Percentiles rank a stretch among this genome's conserved stretches.
phyloP scores from a whole-genome alignment of 2,113 vertebrate genomes.

The Hoplias malabaricus region DNA sequence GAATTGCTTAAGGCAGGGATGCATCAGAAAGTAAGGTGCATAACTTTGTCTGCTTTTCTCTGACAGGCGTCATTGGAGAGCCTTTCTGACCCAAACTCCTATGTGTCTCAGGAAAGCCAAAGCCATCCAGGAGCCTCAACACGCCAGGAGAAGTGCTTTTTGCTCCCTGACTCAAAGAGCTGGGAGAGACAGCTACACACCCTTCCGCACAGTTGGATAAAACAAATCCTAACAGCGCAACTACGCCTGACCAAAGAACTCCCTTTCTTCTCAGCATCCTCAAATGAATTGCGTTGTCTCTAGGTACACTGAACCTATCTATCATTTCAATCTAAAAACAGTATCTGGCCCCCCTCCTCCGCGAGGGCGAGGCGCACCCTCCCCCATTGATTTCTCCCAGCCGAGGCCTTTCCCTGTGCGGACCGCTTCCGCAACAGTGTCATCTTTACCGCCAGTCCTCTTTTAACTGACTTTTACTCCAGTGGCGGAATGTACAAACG shows the following conservation, averaged over 20 bases:
- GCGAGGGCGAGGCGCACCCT: conserved; percentile 56
- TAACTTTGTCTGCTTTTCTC: conserved; percentile 20
- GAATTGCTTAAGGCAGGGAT: conserved; percentile 31
- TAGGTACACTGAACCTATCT: conserved; percentile 70
- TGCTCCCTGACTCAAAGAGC: conserved; percentile 71
- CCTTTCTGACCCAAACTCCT: conserved; percentile 67
- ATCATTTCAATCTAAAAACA: conserved; percentile 60
- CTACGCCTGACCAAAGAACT: conserved; percentile 74
- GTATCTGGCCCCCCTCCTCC: conserved; percentile 54
- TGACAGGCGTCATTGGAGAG: conserved; percentile 42
- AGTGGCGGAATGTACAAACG: conserved; percentile 68
- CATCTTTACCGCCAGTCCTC: conserved; percentile 69
- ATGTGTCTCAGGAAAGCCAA: conserved; percentile 69
- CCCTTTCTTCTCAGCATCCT: conserved; percentile 65
- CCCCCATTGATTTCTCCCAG: conserved; percentile 74
- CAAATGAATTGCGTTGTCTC: conserved; percentile 66
- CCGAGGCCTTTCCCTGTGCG: conserved; percentile 64
- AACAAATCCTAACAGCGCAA: conserved; percentile 78
- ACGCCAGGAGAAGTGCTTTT: conserved; percentile 74
- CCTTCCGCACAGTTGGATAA: conserved; percentile 78
- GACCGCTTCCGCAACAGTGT: conserved; percentile 67
- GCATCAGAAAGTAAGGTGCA: conserved; percentile 29
- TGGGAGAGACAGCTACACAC: conserved; percentile 74
- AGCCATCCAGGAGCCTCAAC: conserved; percentile 74
- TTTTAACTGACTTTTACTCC: conserved; percentile 75